phyloP scores from a whole-genome alignment of 2,888 invertebrate species.

The Leucophenga maculata region DNA sequence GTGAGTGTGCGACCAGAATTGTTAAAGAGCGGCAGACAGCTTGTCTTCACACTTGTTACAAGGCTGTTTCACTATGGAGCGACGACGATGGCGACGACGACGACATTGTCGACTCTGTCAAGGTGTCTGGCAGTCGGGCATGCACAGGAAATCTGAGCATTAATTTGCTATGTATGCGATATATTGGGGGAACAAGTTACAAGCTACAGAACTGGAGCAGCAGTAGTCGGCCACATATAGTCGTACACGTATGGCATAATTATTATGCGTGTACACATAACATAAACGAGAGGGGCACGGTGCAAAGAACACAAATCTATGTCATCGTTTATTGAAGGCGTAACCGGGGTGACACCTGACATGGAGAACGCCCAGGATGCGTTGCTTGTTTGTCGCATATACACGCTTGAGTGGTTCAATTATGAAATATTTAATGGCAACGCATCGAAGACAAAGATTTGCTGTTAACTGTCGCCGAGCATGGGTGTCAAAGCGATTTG shows the following conservation, averaged over 20 bases:
- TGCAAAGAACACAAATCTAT: constrained; percentile 4
- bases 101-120: constrained; percentile 8
- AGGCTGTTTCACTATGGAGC: background rate
- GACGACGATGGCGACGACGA: background rate
- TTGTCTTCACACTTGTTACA: constrained; percentile 27
- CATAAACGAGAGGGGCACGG: background rate
- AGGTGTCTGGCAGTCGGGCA: background rate
- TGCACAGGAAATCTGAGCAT: background rate
- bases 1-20: background rate
- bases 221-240: background rate
- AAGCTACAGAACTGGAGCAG: too few relatives aligned
- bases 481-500: too few relatives aligned
- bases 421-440: constrained; percentile 11
- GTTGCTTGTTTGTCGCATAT: constrained; percentile 4
- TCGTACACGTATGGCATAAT: background rate
- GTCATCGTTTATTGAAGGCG: constrained; percentile 13
- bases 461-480: too few relatives aligned
- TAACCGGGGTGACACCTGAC: too few relatives aligned
- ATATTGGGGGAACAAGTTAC: background rate
- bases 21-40: background rate
- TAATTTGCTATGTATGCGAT: constrained; percentile 10
- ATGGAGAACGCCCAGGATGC: background rate
- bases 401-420: background rate
- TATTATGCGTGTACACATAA: background rate
- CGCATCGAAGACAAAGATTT: too few relatives aligned